Evolutionary conservation across 2,797 vertebrate species (phyloP).

Genomic region (Telmatherina bonti): DNA sequence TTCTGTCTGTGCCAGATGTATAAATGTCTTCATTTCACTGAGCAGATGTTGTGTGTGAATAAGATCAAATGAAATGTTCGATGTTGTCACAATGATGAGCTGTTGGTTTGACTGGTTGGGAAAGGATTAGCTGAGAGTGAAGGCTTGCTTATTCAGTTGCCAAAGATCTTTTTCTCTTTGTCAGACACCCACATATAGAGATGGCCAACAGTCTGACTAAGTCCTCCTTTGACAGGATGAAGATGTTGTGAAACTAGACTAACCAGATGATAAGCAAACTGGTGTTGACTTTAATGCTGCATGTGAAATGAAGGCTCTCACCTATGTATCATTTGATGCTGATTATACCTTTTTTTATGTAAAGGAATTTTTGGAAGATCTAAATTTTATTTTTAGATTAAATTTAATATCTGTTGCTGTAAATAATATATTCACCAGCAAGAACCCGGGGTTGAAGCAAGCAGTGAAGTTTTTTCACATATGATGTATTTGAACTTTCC

Average conservation of each 20-base stretch:
- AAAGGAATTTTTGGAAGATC: background rate
- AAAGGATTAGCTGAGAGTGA: background rate
- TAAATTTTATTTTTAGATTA: background rate
- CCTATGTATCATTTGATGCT: conserved; percentile 3
- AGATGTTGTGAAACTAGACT: conserved; percentile 51
- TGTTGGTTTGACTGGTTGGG: background rate
- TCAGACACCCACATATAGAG: conserved; percentile 48
- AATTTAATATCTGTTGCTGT: background rate
- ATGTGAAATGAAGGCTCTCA: conserved; percentile 14
- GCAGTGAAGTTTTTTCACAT: conserved; percentile 30
- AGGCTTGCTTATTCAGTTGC: conserved; percentile 44
- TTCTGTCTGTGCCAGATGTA: background rate
- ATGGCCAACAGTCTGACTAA: conserved; percentile 53
- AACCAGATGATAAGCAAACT: conserved; percentile 42
- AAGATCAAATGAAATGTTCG: background rate
- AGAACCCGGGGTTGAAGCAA: conserved; percentile 4
- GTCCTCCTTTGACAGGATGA: conserved; percentile 43
- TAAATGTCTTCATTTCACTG: background rate
- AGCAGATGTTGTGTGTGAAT: background rate
- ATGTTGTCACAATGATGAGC: conserved; percentile 14
- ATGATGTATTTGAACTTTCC: conserved; percentile 62
- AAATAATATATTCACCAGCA: background rate
- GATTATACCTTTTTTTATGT: background rate
- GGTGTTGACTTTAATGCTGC: conserved; percentile 37
- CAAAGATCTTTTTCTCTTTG: conserved; percentile 46